Evolutionary conservation across 2,888 invertebrate genomes (phyloP).

Genomic region (Lepidocyrtinus sp.): DNA sequence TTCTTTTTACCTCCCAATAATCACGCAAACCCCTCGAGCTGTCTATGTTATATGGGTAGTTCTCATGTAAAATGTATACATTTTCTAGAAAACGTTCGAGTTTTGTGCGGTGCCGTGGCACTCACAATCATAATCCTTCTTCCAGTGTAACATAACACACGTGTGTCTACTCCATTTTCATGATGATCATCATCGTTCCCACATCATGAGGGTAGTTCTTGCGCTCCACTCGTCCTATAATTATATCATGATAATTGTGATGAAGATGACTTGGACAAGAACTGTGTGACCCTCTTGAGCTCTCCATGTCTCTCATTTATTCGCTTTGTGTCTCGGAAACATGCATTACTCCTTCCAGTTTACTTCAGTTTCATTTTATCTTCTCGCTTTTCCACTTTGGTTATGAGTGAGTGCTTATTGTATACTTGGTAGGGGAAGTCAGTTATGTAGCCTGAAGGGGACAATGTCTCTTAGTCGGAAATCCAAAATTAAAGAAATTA

Average conservation of each 20-base stretch:
- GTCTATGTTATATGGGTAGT: slow-evolving; percentile 12
- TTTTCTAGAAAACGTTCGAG: neutral
- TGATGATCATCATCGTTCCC: neutral
- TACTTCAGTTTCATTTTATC: slow-evolving; percentile 14
- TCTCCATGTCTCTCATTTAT: too few species aligned
- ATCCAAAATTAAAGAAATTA: too few species aligned
- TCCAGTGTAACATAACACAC: slow-evolving; percentile 17
- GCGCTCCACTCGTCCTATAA: neutral
- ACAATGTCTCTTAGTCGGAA: too few species aligned
- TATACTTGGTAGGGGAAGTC: neutral
- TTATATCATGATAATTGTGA: slow-evolving; percentile 51
- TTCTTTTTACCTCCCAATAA: slow-evolving; percentile 35
- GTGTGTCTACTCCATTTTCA: slow-evolving; percentile 30
- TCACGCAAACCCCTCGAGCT: slow-evolving; percentile 40
- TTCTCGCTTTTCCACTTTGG: slow-evolving; percentile 15
- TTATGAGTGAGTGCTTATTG: neutral
- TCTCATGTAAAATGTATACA: slow-evolving; percentile 29
- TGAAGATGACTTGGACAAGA: slow-evolving; percentile 48
- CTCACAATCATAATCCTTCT: neutral
- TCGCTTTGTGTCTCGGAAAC: too few species aligned
- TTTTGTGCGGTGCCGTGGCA: slow-evolving; percentile 24
- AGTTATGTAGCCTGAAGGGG: neutral
- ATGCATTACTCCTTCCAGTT: neutral
- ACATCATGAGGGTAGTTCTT: neutral
- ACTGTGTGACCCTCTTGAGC: slow-evolving; percentile 46